phyloP scores from a whole-genome alignment of 2,113 vertebrate species.

The Misgurnus mizolepis region DNA sequence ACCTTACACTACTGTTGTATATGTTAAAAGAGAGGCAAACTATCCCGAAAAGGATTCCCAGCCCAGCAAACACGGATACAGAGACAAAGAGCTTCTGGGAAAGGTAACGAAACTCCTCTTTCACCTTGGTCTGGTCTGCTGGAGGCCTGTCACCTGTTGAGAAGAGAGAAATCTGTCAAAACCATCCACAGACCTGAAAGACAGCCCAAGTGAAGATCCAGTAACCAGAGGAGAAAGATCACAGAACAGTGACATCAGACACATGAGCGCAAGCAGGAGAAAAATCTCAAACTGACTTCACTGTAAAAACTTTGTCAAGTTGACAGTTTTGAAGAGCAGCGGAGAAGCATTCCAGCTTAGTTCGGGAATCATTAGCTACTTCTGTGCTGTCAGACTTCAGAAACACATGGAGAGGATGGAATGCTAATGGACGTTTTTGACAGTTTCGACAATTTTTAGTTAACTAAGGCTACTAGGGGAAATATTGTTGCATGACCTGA shows the following conservation, averaged over 20 bases:
- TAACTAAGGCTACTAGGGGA: conserved; percentile 2
- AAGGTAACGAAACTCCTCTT: conserved; percentile 87
- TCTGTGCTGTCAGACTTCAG: conserved; percentile 10
- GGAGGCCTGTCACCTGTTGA: conserved; percentile 80
- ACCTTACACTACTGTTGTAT: conserved; percentile 93
- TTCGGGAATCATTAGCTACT: conserved; percentile 7
- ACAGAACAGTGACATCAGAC: conserved; percentile 3
- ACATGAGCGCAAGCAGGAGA: not conserved
- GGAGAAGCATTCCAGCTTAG: not conserved
- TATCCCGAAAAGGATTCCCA: conserved; percentile 87
- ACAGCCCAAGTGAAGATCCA: not conserved
- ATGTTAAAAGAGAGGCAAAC: conserved; percentile 93
- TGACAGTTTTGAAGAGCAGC: conserved; percentile 1
- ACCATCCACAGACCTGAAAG: not conserved
- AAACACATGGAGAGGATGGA: not conserved
- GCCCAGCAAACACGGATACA: conserved; percentile 83
- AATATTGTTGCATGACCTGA: not conserved
- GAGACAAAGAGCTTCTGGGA: conserved; percentile 95
- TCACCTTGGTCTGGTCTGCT: conserved; percentile 89
- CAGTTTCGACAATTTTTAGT: not conserved
- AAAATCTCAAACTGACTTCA: not conserved
- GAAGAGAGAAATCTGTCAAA: conserved; percentile 30
- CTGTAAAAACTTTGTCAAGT: not conserved
- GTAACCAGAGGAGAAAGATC: not conserved
- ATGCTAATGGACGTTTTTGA: not conserved